Conservation (phyloP, 2,888 invertebrate genomes). For the Physocephala rufipes region DNA sequence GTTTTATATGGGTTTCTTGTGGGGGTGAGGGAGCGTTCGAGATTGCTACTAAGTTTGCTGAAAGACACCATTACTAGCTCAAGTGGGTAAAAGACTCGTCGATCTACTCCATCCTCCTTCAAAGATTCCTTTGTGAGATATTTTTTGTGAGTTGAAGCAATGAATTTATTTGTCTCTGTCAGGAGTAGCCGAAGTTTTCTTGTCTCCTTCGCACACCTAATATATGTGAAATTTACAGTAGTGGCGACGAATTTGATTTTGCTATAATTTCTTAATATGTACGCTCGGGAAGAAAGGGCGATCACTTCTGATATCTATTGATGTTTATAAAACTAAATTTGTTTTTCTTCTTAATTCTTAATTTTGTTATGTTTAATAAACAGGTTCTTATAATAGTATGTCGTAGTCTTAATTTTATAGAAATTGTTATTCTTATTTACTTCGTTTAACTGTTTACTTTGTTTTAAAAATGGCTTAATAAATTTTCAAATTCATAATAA, state of each 20-base stretch:
- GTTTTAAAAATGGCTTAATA: neutral
- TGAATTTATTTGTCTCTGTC: neutral
- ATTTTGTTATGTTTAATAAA: no score
- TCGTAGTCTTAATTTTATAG: no score
- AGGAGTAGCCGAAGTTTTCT: no score
- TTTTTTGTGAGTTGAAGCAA: neutral
- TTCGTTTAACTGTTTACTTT: no score
- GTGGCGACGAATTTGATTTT: no score
- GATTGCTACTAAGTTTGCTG: constrained; percentile 13
- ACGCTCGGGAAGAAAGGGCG: no score
- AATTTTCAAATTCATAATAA: neutral
- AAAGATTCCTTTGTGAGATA: neutral
- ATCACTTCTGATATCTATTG: neutral
- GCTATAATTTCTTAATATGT: neutral
- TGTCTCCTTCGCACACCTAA: no score
- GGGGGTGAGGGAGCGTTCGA: neutral
- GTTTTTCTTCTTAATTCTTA: no score
- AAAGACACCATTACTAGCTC: constrained; percentile 1
- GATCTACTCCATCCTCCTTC: neutral
- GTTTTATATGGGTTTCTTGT: constrained; percentile 26
- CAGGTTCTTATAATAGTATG: no score
- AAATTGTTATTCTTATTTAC: no score
- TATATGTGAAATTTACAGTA: no score
- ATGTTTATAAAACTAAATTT: neutral
- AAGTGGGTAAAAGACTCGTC: no score